Percentiles rank a stretch among this genome's conserved stretches.
phyloP scores from a whole-genome alignment of 1,140 invertebrate genomes.

The Drosophila kikkawai region DNA sequence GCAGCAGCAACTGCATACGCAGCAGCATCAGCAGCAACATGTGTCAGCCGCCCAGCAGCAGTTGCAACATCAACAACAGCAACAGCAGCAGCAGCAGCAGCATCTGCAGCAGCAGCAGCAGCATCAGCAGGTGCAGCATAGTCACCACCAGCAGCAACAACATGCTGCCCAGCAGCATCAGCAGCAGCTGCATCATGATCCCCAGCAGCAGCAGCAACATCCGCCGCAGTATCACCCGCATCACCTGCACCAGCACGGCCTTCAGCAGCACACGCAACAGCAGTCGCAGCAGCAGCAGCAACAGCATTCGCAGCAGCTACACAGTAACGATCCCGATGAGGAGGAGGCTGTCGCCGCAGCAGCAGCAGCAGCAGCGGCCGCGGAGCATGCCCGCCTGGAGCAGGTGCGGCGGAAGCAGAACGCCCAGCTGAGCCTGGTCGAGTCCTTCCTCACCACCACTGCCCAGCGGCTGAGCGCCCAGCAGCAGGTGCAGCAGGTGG shows the following conservation, averaged over 20 bases:
- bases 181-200: conserved; percentile 56
- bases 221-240: conserved; percentile 61
- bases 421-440: conserved; percentile 81
- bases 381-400: conserved; percentile 64
- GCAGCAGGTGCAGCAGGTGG: conserved; percentile 82
- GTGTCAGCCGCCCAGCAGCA: conserved; percentile 14
- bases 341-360: conserved; percentile 61
- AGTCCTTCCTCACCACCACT: conserved; percentile 81
- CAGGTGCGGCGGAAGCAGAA: conserved; percentile 80
- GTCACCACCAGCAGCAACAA: conserved; percentile 6
- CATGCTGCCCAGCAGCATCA: conserved; percentile 34
- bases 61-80: conserved; percentile 15
- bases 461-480: conserved; percentile 80
- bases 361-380: conserved; percentile 37
- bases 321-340: conserved; percentile 44
- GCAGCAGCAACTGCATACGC: conserved; percentile 7
- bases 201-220: conserved; percentile 38
- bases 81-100: conserved; percentile 22
- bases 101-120: conserved; percentile 22
- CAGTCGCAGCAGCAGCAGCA: conserved; percentile 58
- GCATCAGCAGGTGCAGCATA: background rate
- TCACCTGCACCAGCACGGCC: conserved; percentile 55
- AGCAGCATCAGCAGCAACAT: conserved; percentile 39
- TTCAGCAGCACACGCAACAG: conserved; percentile 33
- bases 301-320: conserved; percentile 45